Evolutionary conservation across 2,797 vertebrate species (phyloP), one percentile per base, ranked within the genome.

Genomic region (Molossus molossus): DNA sequence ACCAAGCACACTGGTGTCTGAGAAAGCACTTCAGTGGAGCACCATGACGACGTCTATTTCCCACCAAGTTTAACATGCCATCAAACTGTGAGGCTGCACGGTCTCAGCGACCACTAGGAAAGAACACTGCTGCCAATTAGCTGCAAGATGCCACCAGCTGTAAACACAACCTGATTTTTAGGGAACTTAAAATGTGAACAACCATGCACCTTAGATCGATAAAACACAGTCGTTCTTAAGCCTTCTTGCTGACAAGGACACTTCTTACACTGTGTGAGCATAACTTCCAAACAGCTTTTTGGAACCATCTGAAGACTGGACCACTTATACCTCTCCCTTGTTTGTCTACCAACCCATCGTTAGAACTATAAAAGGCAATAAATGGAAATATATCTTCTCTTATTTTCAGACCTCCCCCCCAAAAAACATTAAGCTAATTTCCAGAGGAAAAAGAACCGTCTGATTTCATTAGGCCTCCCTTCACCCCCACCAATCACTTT

Each of bases 111-210:
- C 37, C 13, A 14, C 25, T 53, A 65, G 15, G 67, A 23, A 92
- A 85, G 77, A 87, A 70, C 55, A 50, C 2, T 50, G 25, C 18
- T 72, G 18, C 21, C 72, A 67, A 40, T n/a, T 53, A 55, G 64
- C 1, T 65, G 20, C 73, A 72, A 89, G 65, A 65, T 48, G 15
- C 11, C 37, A 75, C 13, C 27, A 79, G 67, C 53, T 33, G 0
- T 72, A 65, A 91, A 85, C 13, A 90, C 29, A 90, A 14, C 10
- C 33, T 76, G 45, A 87, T 73, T 82, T 70, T 77, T 55, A 82
- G 79, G 27, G 53, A 77, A 10, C 29, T 69, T 73, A 76, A 94
- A 90, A 87, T 33, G 33, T 64, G 27, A 86, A 87, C 90, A 93
- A 17, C 45, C 3, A 62, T 9, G 29, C 33, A 50, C 14, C 18